Conservation (phyloP, 1,140 invertebrate genomes). For the Meloidogyne hapla region DNA sequence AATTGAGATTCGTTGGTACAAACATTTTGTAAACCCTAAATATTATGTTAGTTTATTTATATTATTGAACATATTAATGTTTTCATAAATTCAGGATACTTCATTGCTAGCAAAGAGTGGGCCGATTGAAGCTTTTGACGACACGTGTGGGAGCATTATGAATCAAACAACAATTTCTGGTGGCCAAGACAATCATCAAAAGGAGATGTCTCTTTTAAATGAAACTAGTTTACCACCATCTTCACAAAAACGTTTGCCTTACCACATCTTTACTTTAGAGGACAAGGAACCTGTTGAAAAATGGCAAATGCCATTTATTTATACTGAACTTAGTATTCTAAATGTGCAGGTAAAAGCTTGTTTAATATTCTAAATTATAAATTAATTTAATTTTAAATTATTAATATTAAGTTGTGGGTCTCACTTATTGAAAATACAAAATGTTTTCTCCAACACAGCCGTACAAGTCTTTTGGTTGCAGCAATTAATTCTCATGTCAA, state of each 20-base stretch:
- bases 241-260: constrained; percentile 27
- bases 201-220: constrained; percentile 6
- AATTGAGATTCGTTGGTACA: constrained; percentile 35
- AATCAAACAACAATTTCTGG: not conserved
- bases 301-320: constrained; percentile 23
- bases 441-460: constrained; percentile 28
- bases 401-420: constrained; percentile 30
- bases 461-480: constrained; percentile 21
- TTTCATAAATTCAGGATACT: not conserved
- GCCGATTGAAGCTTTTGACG: constrained; percentile 9
- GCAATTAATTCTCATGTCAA: constrained; percentile 27
- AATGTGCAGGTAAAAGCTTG: constrained; percentile 35
- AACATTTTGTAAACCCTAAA: constrained; percentile 16
- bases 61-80: not conserved
- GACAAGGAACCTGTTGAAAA: constrained; percentile 20
- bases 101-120: not conserved
- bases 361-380: not conserved
- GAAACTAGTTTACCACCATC: constrained; percentile 5
- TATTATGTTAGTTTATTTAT: constrained; percentile 1
- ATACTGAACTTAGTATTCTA: constrained; percentile 38
- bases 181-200: not conserved
- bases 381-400: not conserved
- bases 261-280: constrained; percentile 27
- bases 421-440: constrained; percentile 30
- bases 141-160: not conserved